Conservation (phyloP, 2,797 vertebrate species). For the Gastrophryne carolinensis region DNA sequence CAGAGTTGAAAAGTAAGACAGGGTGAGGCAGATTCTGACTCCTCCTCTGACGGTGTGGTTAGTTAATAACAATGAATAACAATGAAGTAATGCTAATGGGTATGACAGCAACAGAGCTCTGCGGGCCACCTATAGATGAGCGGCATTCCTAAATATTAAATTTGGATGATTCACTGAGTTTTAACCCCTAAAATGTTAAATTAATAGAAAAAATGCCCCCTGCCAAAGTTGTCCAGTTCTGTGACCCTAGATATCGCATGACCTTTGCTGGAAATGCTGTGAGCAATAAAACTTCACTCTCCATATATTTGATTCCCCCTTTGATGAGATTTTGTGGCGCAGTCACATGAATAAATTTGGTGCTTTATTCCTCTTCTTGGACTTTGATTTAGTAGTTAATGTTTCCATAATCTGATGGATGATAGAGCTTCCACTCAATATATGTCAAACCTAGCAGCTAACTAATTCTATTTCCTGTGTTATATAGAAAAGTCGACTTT, state of each 20-base stretch:
- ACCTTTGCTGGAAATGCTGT: conserved; percentile 15
- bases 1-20: no score
- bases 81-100: no score
- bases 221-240: background rate
- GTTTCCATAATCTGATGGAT: conserved; percentile 29
- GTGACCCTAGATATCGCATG: background rate
- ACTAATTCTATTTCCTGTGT: conserved; percentile 39
- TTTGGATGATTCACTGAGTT: no score
- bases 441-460: background rate
- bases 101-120: no score
- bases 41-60: no score
- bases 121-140: no score
- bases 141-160: no score
- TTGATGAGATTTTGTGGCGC: conserved; percentile 39
- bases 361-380: conserved; percentile 52
- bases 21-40: no score
- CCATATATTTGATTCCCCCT: conserved; percentile 45
- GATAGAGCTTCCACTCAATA: conserved; percentile 32
- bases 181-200: no score
- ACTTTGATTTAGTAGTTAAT: conserved; percentile 52
- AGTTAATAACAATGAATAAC: no score
- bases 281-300: conserved; percentile 4
- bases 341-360: conserved; percentile 49
- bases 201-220: no score
- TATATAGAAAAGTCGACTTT: background rate